A percentile compares a stretch with the other conserved stretches of the same genome.
phyloP scores from a whole-genome alignment of 1,140 invertebrate species.

The Drosophila melanica region DNA sequence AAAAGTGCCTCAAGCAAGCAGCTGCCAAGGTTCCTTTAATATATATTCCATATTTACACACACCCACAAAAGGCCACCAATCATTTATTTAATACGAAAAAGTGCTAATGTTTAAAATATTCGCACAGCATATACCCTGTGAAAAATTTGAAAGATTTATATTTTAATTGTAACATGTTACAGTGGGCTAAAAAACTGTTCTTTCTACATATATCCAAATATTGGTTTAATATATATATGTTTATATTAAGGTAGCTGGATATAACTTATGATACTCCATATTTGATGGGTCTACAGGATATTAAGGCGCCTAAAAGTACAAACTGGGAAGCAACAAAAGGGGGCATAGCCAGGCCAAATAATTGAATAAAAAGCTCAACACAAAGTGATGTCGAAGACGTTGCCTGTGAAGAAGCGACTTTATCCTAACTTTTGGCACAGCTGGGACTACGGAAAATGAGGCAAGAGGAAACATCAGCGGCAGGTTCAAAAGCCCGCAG shows the following conservation, averaged over 20 bases:
- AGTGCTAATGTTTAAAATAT: too few species aligned
- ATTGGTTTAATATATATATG: too few species aligned
- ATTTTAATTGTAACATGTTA: too few species aligned
- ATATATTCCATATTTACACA: conserved; percentile 17
- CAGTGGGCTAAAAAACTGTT: too few species aligned
- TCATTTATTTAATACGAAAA: conserved; percentile 31
- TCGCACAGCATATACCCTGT: background rate
- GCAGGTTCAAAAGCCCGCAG: conserved; percentile 47
- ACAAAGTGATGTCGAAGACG: conserved; percentile 35
- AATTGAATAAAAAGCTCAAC: conserved; percentile 51
- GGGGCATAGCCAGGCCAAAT: conserved; percentile 23
- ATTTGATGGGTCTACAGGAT: background rate
- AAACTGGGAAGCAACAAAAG: conserved; percentile 17
- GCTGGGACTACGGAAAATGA: conserved; percentile 34
- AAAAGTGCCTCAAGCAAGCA: conserved; percentile 40
- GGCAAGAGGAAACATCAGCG: background rate
- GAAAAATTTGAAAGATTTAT: background rate
- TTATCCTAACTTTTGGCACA: conserved; percentile 59
- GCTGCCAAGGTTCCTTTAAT: conserved; percentile 34
- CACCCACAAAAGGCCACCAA: conserved; percentile 15
- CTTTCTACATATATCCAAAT: too few species aligned
- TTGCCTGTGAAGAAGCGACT: conserved; percentile 31
- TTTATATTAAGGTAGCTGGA: too few species aligned
- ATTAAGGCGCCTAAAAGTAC: conserved; percentile 16
- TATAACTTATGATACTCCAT: background rate